Percentiles rank a stretch among this genome's conserved stretches.
Conservation (phyloP, 2,113 vertebrate species). For the Aldabrachelys gigantea region DNA sequence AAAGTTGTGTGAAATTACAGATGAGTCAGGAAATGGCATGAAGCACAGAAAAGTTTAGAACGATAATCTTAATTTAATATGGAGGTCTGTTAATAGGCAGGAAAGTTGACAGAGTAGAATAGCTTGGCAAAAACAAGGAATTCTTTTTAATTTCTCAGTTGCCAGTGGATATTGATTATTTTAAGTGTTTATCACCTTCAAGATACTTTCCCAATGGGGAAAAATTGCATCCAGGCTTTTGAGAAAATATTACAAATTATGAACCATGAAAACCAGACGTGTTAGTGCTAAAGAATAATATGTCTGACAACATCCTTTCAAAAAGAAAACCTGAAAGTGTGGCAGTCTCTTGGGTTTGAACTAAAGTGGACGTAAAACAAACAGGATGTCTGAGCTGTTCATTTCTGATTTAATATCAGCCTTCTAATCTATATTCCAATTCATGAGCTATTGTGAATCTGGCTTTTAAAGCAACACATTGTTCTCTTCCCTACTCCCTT, state of each 20-base stretch:
- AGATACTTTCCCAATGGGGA: slow-evolving; percentile 4
- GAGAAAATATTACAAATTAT: neutral
- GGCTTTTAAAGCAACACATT: neutral
- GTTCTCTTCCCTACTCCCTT: neutral
- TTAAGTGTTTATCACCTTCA: slow-evolving; percentile 19
- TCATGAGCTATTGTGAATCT: accelerated
- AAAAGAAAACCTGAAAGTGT: neutral
- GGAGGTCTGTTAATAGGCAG: neutral
- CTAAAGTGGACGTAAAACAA: neutral
- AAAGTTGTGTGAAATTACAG: neutral
- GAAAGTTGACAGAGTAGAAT: neutral
- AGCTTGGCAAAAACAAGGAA: neutral
- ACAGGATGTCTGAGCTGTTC: neutral
- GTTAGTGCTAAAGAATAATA: neutral
- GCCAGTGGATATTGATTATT: neutral
- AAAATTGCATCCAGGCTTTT: neutral
- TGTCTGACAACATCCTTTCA: neutral
- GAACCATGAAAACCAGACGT: neutral
- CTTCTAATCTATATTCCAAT: neutral
- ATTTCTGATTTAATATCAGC: neutral
- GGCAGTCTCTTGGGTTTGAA: neutral
- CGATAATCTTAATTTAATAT: neutral
- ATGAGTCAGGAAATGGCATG: neutral
- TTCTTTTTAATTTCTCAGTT: slow-evolving; percentile 4
- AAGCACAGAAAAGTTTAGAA: neutral